Conservation (phyloP, 2,113 vertebrate species). For the Semnornis frantzii region DNA sequence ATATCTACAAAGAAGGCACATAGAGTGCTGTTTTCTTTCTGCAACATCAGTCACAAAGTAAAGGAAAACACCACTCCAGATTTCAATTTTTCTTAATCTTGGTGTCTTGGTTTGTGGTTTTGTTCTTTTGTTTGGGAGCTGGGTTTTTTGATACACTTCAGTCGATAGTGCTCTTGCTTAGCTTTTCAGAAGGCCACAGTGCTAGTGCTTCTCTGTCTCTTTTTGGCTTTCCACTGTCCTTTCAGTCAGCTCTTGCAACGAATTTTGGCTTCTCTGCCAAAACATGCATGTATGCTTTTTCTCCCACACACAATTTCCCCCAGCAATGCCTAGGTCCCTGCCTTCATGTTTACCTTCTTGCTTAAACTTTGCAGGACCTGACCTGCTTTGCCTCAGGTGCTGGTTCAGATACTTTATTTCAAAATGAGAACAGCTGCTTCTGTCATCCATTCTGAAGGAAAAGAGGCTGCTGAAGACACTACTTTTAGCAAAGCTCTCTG, state of each 20-base stretch:
- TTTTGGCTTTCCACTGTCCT: neutral
- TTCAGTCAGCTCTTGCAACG: neutral
- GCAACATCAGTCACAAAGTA: neutral
- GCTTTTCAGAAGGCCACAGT: neutral
- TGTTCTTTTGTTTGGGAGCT: too few relatives aligned
- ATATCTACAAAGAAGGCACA: neutral
- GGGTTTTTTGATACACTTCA: neutral
- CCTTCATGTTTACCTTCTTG: neutral
- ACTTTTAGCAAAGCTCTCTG: neutral
- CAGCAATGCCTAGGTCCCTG: neutral
- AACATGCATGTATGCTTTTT: neutral
- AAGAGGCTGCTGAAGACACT: neutral
- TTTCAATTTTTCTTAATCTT: constrained; percentile 2
- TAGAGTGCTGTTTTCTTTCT: neutral
- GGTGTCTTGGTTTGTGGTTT: neutral
- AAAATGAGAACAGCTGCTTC: neutral
- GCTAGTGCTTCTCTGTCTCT: neutral
- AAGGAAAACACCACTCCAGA: neutral
- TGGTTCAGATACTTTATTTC: neutral
- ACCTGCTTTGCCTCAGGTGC: neutral
- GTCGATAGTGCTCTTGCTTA: neutral
- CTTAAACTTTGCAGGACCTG: constrained; percentile 8
- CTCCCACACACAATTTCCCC: neutral
- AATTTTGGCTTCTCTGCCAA: neutral
- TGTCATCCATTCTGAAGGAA: neutral